Evolutionary conservation across 2,797 vertebrate genomes (phyloP), one percentile per base, ranked within the genome.

Genomic region (Apodemus agrarius): DNA sequence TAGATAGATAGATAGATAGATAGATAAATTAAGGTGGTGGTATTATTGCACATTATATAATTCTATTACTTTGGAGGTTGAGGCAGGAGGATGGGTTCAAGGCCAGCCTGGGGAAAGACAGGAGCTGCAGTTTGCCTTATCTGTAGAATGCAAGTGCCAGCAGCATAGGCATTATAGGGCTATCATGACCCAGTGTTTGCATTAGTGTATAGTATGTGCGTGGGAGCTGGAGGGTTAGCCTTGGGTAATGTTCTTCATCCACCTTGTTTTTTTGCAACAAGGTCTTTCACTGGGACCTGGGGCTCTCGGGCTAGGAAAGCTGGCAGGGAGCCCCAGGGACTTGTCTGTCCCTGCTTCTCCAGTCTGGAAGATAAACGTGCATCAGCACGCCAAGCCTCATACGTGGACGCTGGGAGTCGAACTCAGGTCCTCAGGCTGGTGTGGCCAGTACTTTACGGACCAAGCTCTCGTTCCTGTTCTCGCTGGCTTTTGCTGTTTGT

Each of bases 111-210:
- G 69, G 43, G 22, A 22, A 7, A n/a, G 79, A 37, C 37, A 24
- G 21, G 31, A 34, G 29, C 24, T 40, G 40, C 19, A 49, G 0
- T 82, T 88, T 89, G 17, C 46, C 54, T 65, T 26, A 8, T 80
- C 61, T 86, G 86, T 78, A 37, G 84, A 84, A 26, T 65, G 22
- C 26, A n/a, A 54, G n/a, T 63, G 26, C 54, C 22, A 14, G 19
- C 14, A 40, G 80, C 3, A 0, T 0, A 12, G 89, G 49, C 0
- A 0, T 22, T 40, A 10, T 2, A 5, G 0, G n/a, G 40, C 67
- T n/a, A 1, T 11, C 0, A 0, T 34, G 87, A 54, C 29, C 37
- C 34, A 3, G 16, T 4, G 21, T 65, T 67, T n/a, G 2, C 5
- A 0, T 4, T 21, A 34, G 37, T 21, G 26, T 37, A 43, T 2